Conservation (phyloP, 2,113 vertebrate genomes). For the rat (Rattus norvegicus) region DNA sequence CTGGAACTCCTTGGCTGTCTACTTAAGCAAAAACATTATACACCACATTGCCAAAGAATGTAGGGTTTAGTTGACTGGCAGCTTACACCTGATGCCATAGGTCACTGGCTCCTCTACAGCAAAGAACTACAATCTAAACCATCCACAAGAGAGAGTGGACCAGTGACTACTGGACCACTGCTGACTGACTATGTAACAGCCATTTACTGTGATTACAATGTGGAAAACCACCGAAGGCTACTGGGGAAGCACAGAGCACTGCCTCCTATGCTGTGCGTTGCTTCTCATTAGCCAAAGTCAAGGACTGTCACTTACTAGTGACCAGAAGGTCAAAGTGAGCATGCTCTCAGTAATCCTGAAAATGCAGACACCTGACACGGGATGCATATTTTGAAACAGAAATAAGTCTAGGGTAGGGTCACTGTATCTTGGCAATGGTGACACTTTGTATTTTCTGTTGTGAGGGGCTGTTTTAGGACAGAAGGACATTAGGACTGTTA, state of each 20-base stretch:
- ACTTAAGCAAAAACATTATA: neutral
- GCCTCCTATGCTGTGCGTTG: neutral
- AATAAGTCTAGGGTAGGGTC: neutral
- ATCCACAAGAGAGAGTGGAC: neutral
- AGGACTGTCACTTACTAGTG: neutral
- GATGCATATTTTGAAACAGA: constrained; percentile 17
- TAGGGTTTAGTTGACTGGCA: constrained; percentile 10
- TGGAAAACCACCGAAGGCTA: neutral
- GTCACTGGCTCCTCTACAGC: neutral
- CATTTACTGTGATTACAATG: neutral
- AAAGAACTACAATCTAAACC: constrained; percentile 39
- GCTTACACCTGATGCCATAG: neutral
- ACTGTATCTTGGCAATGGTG: neutral
- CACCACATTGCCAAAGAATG: neutral
- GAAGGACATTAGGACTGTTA: neutral
- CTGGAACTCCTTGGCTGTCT: neutral
- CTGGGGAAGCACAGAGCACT: neutral
- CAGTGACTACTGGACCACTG: neutral
- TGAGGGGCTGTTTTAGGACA: neutral
- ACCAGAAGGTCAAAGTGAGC: constrained; percentile 14
- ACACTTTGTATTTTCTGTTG: neutral
- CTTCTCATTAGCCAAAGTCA: neutral
- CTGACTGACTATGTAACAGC: neutral
- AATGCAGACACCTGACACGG: constrained; percentile 8
- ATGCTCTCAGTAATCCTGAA: constrained; percentile 11